Conservation (phyloP, 1,140 invertebrate species). For the Saccostrea echinata region DNA sequence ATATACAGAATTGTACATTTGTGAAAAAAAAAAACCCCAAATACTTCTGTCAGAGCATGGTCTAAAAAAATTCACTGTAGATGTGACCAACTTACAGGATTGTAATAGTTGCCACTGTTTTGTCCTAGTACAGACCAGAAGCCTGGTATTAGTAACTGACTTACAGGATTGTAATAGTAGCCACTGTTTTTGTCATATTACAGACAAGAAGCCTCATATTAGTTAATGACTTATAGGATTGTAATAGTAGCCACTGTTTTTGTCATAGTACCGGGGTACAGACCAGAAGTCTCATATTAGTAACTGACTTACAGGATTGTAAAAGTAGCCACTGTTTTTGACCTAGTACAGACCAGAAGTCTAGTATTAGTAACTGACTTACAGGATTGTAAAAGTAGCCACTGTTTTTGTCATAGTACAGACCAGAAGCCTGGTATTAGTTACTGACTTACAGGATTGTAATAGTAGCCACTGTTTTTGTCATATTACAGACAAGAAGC, state of each 20-base stretch:
- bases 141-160: slow-evolving; percentile 69
- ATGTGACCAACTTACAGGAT: too few species aligned
- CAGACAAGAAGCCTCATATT: too few species aligned
- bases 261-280: too few species aligned
- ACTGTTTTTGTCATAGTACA: slow-evolving; percentile 93
- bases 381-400: slow-evolving; percentile 95
- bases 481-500: slow-evolving; percentile 94
- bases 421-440: slow-evolving; percentile 86
- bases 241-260: slow-evolving; percentile 95
- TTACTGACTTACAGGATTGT: slow-evolving; percentile 87
- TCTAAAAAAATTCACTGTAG: too few species aligned
- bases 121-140: too few species aligned
- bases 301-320: slow-evolving; percentile 87
- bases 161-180: too few species aligned
- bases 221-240: slow-evolving; percentile 86
- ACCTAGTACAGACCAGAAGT: too few species aligned
- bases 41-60: too few species aligned
- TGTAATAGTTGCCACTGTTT: too few species aligned
- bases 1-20: too few species aligned
- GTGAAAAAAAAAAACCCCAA: too few species aligned
- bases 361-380: slow-evolving; percentile 77
- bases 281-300: neutral
- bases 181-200: too few species aligned
- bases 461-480: slow-evolving; percentile 93
- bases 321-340: slow-evolving; percentile 94